Conservation (phyloP, 2,888 invertebrate genomes). For the Phytoseiulus persimilis region DNA sequence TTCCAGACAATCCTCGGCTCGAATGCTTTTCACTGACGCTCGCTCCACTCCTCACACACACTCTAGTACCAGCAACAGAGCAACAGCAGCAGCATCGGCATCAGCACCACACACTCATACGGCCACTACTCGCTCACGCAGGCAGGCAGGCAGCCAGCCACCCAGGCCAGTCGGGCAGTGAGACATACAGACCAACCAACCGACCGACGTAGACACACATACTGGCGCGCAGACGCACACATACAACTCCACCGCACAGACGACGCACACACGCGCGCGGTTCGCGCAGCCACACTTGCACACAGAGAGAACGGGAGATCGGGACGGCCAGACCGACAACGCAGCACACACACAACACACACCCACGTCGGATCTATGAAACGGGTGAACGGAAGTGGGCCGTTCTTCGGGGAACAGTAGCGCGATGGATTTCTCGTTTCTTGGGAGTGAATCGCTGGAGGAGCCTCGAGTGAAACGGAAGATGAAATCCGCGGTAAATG, state of each 20-base stretch:
- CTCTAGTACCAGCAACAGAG: not conserved
- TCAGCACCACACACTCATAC: not conserved
- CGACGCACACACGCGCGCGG: slow-evolving; percentile 11
- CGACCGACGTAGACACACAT: not conserved
- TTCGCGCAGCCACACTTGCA: slow-evolving; percentile 5
- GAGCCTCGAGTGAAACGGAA: no score
- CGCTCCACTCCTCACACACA: not conserved
- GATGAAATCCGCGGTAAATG: no score
- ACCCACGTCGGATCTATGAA: not conserved
- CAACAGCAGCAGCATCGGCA: not conserved
- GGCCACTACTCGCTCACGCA: not conserved
- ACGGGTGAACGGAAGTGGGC: no score
- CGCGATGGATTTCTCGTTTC: no score
- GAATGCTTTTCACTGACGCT: not conserved
- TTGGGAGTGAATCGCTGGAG: no score
- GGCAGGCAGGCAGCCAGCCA: not conserved
- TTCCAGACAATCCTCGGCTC: not conserved
- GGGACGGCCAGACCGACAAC: not conserved
- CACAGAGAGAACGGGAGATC: not conserved
- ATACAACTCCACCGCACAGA: not conserved
- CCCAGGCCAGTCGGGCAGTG: not conserved
- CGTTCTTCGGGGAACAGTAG: no score
- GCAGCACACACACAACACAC: not conserved
- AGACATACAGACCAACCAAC: not conserved
- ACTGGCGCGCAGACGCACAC: slow-evolving; percentile 19